Evolutionary conservation across 92 coral and sea anemone genomes (phyloP).

Genomic region (Blastomussa wellsi): DNA sequence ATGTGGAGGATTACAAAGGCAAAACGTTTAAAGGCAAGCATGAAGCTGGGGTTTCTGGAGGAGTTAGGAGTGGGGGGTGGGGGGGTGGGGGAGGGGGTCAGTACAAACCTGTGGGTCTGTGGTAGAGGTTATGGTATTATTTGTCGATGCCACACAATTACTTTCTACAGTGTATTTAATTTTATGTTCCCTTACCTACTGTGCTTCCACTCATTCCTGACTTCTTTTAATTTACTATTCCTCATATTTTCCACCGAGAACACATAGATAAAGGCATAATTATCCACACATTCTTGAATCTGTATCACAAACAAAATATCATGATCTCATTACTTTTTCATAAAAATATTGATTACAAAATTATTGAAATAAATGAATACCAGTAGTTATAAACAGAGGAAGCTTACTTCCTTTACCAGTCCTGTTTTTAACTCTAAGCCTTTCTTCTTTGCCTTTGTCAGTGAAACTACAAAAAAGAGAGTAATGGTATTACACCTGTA

Average conservation of each 20-base stretch:
- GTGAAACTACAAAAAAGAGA: slow-evolving; percentile 65
- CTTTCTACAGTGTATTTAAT: no score
- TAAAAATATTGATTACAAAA: not conserved
- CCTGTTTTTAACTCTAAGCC: slow-evolving; percentile 88
- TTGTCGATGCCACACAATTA: no score
- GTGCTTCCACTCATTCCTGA: slow-evolving; percentile 91
- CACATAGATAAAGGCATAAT: slow-evolving; percentile 85
- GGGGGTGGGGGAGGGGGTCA: no score
- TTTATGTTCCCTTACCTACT: slow-evolving; percentile 72
- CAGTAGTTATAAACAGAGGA: not conserved
- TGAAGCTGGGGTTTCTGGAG: no score
- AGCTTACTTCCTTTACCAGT: slow-evolving; percentile 83
- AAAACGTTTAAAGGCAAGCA: no score
- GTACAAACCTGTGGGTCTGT: no score
- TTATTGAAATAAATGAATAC: not conserved
- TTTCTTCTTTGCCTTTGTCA: slow-evolving; percentile 92
- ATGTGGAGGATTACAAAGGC: no score
- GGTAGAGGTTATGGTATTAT: no score
- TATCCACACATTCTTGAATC: slow-evolving; percentile 91
- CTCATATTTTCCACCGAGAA: slow-evolving; percentile 99
- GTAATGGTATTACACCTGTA: not conserved
- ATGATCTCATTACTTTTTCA: not conserved
- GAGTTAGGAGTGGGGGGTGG: no score
- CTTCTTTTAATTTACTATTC: slow-evolving; percentile 92
- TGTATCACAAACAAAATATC: slow-evolving; percentile 24